A percentile compares a stretch with the other conserved stretches of the same genome.
phyloP scores from a whole-genome alignment of 2,797 vertebrate genomes.

The Sternotherus odoratus region DNA sequence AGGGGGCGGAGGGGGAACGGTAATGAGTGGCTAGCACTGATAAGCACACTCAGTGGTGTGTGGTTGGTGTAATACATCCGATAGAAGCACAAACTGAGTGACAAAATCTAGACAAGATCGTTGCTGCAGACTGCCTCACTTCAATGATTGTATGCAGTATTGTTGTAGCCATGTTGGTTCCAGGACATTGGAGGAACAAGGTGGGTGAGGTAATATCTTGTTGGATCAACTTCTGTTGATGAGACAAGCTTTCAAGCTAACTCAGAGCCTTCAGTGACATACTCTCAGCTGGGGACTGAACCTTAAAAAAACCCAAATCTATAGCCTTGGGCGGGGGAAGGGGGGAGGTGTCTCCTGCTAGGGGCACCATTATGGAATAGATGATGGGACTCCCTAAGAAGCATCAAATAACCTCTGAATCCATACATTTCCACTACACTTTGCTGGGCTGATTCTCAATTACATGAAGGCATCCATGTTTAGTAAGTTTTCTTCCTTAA shows the following conservation, averaged over 20 bases:
- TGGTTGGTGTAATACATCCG: neutral
- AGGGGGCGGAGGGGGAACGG: too few relatives aligned
- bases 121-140: neutral
- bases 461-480: neutral
- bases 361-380: neutral
- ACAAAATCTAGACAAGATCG: neutral
- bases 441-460: neutral
- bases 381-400: neutral
- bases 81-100: neutral
- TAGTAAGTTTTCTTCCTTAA: accelerated
- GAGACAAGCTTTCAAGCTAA: neutral
- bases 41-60: neutral
- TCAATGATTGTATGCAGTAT: too few relatives aligned
- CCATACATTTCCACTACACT: neutral
- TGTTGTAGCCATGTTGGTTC: too few relatives aligned
- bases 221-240: neutral
- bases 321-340: too few relatives aligned
- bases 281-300: neutral
- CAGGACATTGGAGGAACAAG: neutral
- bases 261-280: neutral
- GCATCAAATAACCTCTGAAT: neutral
- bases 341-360: neutral
- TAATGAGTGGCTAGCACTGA: neutral
- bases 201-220: neutral
- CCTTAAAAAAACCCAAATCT: neutral